These are phyloP conservation scores for Rousettus madagascariensis DNA, from an alignment of 2,797 vertebrate genomes.

Conservation along the genomic window DNA sequence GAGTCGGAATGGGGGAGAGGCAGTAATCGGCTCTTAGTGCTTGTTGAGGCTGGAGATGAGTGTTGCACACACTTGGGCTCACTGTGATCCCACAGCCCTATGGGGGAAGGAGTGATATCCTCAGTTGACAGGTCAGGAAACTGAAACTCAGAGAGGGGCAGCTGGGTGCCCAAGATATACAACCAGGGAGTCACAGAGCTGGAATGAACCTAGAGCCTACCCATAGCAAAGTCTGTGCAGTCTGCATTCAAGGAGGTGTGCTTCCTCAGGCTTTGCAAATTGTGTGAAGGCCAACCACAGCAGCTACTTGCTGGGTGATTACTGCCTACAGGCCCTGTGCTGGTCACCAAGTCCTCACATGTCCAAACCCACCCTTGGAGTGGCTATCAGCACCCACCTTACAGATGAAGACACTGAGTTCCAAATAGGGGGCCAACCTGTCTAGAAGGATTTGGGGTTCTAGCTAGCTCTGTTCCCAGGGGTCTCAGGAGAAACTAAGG, in stretches of 20 bases:
- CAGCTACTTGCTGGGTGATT: neutral
- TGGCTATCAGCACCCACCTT: neutral
- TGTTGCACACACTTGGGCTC: neutral
- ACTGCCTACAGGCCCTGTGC: neutral
- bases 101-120: neutral
- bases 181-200: neutral
- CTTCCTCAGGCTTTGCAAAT: neutral
- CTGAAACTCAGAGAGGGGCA: neutral
- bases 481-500: neutral
- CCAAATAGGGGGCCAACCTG: neutral
- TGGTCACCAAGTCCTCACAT: neutral
- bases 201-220: neutral
- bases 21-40: neutral
- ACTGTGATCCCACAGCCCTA: neutral
- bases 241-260: neutral
- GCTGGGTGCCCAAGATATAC: neutral
- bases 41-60: neutral
- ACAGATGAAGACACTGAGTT: neutral
- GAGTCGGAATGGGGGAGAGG: neutral
- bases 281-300: rapidly evolving
- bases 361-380: neutral
- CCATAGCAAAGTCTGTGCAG: neutral
- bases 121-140: neutral
- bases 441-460: neutral
- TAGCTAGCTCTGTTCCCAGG: neutral